Evolutionary conservation across 2,113 vertebrate species (phyloP).

Genomic region (Mirza zaza): DNA sequence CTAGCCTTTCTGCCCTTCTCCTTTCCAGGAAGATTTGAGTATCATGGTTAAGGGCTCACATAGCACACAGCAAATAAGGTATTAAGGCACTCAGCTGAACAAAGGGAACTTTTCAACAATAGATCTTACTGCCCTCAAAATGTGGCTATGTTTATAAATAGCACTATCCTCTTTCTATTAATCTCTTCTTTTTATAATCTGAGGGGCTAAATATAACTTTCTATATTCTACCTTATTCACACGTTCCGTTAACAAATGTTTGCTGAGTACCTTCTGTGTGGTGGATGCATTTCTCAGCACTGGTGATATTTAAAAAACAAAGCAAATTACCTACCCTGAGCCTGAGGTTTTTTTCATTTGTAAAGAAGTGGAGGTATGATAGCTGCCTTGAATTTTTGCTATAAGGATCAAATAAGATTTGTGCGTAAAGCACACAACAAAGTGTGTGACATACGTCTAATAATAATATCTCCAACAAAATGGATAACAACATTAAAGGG

Average conservation of each 20-base stretch:
- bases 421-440: neutral
- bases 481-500: neutral
- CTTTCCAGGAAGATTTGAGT: neutral
- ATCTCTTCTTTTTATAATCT: neutral
- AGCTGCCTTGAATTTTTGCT: neutral
- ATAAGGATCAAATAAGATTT: neutral
- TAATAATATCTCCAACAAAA: neutral
- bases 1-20: neutral
- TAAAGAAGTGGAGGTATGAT: neutral
- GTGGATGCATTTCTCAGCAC: neutral
- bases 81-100: neutral
- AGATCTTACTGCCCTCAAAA: neutral
- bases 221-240: neutral
- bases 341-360: neutral
- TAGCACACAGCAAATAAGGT: neutral
- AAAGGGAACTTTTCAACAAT: neutral
- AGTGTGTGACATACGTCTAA: neutral
- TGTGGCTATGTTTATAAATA: neutral
- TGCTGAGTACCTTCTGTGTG: neutral
- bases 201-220: neutral
- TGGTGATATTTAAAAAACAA: neutral
- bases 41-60: neutral
- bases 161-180: neutral
- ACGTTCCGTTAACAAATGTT: neutral
- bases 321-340: neutral